Evolutionary conservation across 2,888 invertebrate species (phyloP), one percentile per base, ranked within the genome.

Genomic region (Boloria selene): DNA sequence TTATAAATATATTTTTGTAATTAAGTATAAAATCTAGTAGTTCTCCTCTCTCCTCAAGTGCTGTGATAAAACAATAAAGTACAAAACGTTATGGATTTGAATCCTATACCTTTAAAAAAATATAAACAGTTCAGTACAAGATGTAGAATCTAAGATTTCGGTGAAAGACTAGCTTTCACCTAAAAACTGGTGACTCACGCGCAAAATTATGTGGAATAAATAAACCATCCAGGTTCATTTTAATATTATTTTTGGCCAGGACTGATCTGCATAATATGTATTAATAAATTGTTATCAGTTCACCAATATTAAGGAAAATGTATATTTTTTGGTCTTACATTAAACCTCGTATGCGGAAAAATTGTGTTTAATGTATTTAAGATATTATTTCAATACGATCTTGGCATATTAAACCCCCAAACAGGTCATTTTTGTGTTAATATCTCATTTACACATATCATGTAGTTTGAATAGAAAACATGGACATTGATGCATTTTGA

Each of bases 121-220:
- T 38, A 38, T 10, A 38, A 2, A 38, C 31, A 47, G 1, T 6
- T 16, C 18, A 22, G 14, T 54, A 31, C 45, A 55, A 62, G 26
- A 64, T 26, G 45, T 22, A 22, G 22, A 22, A 22, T 3, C 3
- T 22, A n/a, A n/a, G n/a, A n/a, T n/a, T n/a, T n/a, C n/a, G n/a
- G n/a, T n/a, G n/a, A n/a, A n/a, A 54, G 64, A 51, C 31, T 64
- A 18, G 47, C 67, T 22, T 42, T 49, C 31, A 63, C 54, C 61
- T 45, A 54, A 17, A 63, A 47, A 56, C 50, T 59, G 42, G 54
- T 63, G 67, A 63, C 17, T 67, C 67, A 63, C 58, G 63, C 53
- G 63, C 63, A 67, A 53, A 63, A 67, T 63, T 59, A 51, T 50
- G 63, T 53, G 63, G 58, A 51, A 59, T 64, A 64, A 67, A 22